Conservation (phyloP, 2,888 invertebrate genomes). For the Chymomyza fuscimana region DNA sequence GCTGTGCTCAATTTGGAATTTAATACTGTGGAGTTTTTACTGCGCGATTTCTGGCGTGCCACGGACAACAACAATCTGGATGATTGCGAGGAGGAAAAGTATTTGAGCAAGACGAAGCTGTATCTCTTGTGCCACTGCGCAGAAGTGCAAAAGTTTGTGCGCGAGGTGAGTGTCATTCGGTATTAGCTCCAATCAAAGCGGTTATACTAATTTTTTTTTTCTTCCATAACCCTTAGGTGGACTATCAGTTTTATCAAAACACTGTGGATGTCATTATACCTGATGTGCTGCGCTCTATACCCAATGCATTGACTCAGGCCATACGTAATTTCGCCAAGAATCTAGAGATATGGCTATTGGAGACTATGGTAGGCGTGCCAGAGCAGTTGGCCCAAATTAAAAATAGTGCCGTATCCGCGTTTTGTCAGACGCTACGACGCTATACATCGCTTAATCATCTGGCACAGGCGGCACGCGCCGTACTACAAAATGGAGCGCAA, state of each 20-base stretch:
- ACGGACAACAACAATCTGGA: slow-evolving; percentile 87
- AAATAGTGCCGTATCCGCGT: slow-evolving; percentile 91
- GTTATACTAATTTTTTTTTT: not conserved
- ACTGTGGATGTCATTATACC: slow-evolving; percentile 97
- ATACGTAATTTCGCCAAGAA: slow-evolving; percentile 96
- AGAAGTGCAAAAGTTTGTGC: slow-evolving; percentile 77
- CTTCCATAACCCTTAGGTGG: slow-evolving; percentile 81
- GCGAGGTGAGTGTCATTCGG: slow-evolving; percentile 65
- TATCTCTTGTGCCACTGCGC: slow-evolving; percentile 78
- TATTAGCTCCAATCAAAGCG: not conserved
- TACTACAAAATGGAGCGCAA: slow-evolving; percentile 95
- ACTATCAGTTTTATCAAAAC: slow-evolving; percentile 96
- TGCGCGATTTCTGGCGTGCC: slow-evolving; percentile 95
- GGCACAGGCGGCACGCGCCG: slow-evolving; percentile 92
- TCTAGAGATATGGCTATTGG: slow-evolving; percentile 92
- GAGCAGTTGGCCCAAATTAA: slow-evolving; percentile 90
- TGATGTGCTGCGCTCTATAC: slow-evolving; percentile 96
- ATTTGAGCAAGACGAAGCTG: slow-evolving; percentile 84
- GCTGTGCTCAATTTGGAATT: slow-evolving; percentile 95
- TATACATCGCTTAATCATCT: slow-evolving; percentile 98
- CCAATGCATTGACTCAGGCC: slow-evolving; percentile 94
- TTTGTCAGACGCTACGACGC: slow-evolving; percentile 95
- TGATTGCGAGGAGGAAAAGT: slow-evolving; percentile 89
- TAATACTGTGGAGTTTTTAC: slow-evolving; percentile 92
- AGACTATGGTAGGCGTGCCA: slow-evolving; percentile 92